These are phyloP conservation scores for Stenchaetothrips biformis DNA, from an alignment of 2,888 invertebrate species.

Conservation along the genomic window DNA sequence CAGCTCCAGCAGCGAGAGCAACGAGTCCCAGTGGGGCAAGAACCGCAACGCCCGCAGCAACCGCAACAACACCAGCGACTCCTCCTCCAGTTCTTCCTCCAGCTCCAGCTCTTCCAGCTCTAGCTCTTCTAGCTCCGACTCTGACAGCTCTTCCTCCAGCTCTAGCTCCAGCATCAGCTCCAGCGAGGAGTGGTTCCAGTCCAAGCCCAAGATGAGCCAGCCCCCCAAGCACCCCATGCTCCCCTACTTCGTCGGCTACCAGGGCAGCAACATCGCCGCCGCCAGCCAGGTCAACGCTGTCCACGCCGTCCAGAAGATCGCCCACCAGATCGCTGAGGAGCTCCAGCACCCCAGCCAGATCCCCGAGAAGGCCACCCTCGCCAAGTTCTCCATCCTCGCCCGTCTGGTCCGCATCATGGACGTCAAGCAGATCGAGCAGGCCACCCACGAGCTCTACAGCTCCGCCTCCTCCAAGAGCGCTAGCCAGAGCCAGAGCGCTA, in stretches of 20 bases:
- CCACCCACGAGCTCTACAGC: constrained; percentile 51
- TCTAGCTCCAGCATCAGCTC: constrained; percentile 49
- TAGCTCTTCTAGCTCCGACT: constrained; percentile 36
- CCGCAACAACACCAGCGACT: constrained; percentile 28
- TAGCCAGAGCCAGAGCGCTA: constrained; percentile 42
- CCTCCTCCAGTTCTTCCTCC: constrained; percentile 33
- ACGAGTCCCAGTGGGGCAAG: constrained; percentile 20
- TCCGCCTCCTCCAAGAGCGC: constrained; percentile 45
- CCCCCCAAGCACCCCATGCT: constrained; percentile 50
- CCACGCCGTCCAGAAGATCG: constrained; percentile 43
- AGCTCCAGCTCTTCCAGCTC: constrained; percentile 36
- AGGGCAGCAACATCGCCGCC: constrained; percentile 48
- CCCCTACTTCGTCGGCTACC: constrained; percentile 49
- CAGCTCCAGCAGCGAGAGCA: constrained; percentile 5
- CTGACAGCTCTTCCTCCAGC: constrained; percentile 44
- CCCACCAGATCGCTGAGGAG: constrained; percentile 57
- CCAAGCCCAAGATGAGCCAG: constrained; percentile 46
- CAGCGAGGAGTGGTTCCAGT: constrained; percentile 43
- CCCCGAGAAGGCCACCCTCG: constrained; percentile 54
- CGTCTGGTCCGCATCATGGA: constrained; percentile 58
- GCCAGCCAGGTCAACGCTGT: constrained; percentile 41
- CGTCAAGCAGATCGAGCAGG: constrained; percentile 55
- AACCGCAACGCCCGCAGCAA: constrained; percentile 16
- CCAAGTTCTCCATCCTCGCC: constrained; percentile 59
- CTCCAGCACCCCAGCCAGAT: constrained; percentile 56